phyloP scores from a whole-genome alignment of 2,797 vertebrate genomes.

The Falco peregrinus region DNA sequence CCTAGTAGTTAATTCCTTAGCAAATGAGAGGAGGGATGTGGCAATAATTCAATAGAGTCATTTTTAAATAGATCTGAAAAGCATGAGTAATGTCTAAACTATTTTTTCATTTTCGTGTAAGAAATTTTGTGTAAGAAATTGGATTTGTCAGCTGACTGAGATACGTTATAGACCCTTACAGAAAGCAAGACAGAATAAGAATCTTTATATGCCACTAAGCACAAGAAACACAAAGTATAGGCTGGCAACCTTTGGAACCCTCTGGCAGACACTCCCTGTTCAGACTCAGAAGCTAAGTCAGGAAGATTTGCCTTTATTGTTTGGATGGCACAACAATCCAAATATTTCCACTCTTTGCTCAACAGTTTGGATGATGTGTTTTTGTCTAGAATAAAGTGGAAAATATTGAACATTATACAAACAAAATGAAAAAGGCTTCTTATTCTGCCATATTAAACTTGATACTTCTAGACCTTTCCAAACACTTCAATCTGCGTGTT shows the following conservation, averaged over 20 bases:
- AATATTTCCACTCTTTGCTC: neutral
- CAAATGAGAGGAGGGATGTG: neutral
- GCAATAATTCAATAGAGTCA: neutral
- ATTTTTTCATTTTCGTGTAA: neutral
- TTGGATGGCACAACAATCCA: neutral
- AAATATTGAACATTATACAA: neutral
- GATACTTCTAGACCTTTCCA: neutral
- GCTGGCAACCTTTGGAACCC: neutral
- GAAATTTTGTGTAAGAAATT: neutral
- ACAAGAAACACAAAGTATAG: neutral
- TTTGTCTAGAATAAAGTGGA: neutral
- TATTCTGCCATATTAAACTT: neutral
- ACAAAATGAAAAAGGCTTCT: neutral
- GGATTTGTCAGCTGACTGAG: neutral
- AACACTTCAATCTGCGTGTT: neutral
- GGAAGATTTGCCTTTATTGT: neutral
- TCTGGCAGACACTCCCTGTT: neutral
- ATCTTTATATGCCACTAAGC: neutral
- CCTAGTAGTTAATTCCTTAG: slow-evolving; percentile 16
- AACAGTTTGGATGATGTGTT: neutral
- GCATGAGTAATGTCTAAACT: neutral
- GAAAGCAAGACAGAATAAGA: neutral
- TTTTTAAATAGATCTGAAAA: slow-evolving; percentile 19
- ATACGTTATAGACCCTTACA: neutral
- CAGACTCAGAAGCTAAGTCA: neutral